Percentiles rank a stretch among this genome's conserved stretches.
These are phyloP conservation scores for Morpho achilles DNA, from an alignment of 2,888 invertebrate genomes.

Conservation along the genomic window DNA sequence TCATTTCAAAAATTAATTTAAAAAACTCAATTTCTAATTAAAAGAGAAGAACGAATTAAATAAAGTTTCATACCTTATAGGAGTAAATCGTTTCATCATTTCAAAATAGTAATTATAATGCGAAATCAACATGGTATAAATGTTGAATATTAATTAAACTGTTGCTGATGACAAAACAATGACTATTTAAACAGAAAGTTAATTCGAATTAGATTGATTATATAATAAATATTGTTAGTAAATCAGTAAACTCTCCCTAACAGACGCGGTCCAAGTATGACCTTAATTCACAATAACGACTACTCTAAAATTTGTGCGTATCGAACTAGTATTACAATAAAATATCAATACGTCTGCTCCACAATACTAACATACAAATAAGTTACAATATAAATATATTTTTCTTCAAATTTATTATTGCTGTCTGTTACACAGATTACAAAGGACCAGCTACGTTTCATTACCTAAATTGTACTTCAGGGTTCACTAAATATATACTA, in stretches of 20 bases:
- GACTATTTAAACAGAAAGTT: no score
- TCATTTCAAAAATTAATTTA: no score
- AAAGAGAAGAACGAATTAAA: no score
- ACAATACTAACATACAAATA: conserved; percentile 47
- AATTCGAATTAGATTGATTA: no score
- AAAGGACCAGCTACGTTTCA: conserved; percentile 68
- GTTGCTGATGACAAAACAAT: no score
- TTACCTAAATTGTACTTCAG: conserved; percentile 56
- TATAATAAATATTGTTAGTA: neutral
- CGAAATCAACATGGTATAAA: no score
- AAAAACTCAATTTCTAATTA: no score
- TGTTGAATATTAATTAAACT: no score
- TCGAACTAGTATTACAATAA: conserved; percentile 61
- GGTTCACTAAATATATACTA: conserved; percentile 28
- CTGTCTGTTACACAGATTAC: conserved; percentile 73
- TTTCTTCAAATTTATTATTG: conserved; percentile 59
- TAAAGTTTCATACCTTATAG: no score
- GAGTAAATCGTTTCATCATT: no score
- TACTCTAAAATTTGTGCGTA: conserved; percentile 76
- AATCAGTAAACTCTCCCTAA: conserved; percentile 10
- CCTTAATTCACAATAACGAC: conserved; percentile 45
- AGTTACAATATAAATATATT: conserved; percentile 43
- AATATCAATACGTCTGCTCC: conserved; percentile 37
- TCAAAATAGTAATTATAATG: no score
- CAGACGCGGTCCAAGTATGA: conserved; percentile 12